Conservation (phyloP, 2,888 invertebrate species). For the Clistopyga incitator region DNA sequence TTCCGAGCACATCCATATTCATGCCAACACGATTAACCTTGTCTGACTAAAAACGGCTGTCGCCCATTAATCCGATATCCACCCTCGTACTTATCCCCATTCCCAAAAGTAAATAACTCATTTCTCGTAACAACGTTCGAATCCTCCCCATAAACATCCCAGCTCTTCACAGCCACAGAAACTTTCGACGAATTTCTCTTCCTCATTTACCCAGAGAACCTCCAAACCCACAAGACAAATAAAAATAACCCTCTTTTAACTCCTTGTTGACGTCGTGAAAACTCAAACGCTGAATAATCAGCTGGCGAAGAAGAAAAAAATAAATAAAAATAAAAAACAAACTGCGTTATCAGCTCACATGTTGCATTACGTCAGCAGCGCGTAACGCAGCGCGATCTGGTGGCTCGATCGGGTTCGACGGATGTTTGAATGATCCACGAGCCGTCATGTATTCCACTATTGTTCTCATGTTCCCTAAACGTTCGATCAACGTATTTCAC, state of each 20-base stretch:
- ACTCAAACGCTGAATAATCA: not conserved
- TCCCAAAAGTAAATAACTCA: conserved; percentile 85
- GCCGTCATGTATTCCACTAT: not conserved
- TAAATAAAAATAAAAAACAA: not conserved
- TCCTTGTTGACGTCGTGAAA: not conserved
- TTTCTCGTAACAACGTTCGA: conserved; percentile 78
- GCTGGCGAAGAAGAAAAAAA: too few species aligned
- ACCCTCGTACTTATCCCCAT: conserved; percentile 87
- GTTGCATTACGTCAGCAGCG: conserved; percentile 3
- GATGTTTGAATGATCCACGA: not conserved
- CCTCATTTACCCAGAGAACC: conserved; percentile 29
- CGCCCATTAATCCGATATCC: conserved; percentile 86
- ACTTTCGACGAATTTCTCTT: conserved; percentile 48
- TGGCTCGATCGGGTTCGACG: conserved; percentile 9
- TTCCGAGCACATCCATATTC: not conserved
- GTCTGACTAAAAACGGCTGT: conserved; percentile 84
- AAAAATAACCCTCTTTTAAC: not conserved
- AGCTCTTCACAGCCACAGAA: too few species aligned
- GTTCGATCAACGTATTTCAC: not conserved
- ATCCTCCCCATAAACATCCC: too few species aligned
- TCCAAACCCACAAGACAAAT: not conserved
- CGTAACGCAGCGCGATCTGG: conserved; percentile 28
- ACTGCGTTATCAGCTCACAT: conserved; percentile 24
- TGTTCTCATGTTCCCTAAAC: not conserved
- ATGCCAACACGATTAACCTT: conserved; percentile 80